Base-by-base conservation (phyloP, 2,797 vertebrate genomes). In the Microctenopoma lineatum region DNA sequence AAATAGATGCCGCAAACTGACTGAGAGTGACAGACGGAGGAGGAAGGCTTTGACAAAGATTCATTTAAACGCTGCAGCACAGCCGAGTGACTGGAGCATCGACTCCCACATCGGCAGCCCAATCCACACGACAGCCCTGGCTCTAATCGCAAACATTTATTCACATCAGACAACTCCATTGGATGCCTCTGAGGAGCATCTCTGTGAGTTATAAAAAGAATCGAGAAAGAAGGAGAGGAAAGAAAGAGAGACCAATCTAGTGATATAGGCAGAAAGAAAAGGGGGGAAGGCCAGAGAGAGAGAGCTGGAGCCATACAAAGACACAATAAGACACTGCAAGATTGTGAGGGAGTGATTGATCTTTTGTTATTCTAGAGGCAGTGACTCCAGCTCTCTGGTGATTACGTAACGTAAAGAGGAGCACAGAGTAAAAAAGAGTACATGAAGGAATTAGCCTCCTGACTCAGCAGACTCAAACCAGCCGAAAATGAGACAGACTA, bases 131-230 rank as follows among this genome's bases (percentile, higher is more conserved):
- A 87, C 77, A 75, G 82, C 74, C 48, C 64, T 4, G 16, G 44
- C 84, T 80, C 80, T 89, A 90, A 92, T 90, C 82, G 64, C 84
- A 91, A 92, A 91, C 90, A 92, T 90, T 92, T 90, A 90, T 91
- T 91, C 90, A 85, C 78, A 92, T 90, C 88, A 89, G 81, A 90
- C 86, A 75, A 79, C 81, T 75, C 60, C 55, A 50, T 55, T 27
- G 46, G 61, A 68, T 27, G 73, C 76, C 89, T 86, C 86, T 57
- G 75, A 82, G 81, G 79, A 83, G 64, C 77, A 65, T 79, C 68
- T 76, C 77, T 59, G 73, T 32, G 51, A 85, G 79, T 78, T 81
- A 77, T 79, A 77, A 83, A 87, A 84, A 83, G 81, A 85, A 67
- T 53, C 52, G 51, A 74, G 59, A 75, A 82, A 69, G 34, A 83